Base-by-base conservation (phyloP, 2,888 invertebrate species). In the Hirtodrosophila cameraria region DNA sequence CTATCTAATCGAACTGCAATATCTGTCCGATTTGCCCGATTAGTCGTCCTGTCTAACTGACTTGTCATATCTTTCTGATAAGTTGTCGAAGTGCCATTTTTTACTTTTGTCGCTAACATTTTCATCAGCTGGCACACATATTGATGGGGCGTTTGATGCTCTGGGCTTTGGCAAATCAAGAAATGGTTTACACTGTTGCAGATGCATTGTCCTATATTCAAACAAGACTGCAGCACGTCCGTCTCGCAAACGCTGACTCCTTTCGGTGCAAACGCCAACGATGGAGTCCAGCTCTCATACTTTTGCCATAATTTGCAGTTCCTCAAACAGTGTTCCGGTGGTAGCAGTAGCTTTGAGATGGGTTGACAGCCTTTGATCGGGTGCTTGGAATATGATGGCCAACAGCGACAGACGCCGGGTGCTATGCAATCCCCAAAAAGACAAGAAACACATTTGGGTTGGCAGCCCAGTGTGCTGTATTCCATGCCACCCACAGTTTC, bases 361-460 rank as follows among this genome's bases (percentile, higher is more conserved):
- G 60, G 60, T 2, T 48, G 35, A 9, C 60, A 60, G 11, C 15
- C 25, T 13, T n/a, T 12, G 6, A 2, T 25, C 2, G 46, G 3
- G 13, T 2, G n/a, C 18, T 7, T 9, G 7, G 4, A 16, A 30
- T 27, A 61, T 1, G 35, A 43, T 3, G 61, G 43, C 61, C 49
- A 61, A 6, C 61, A 62, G 6, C 38, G 36, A 13, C 61, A 62
- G 13, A 11, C 20, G 13, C 31, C 33, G 7, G 61, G 50, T 1
- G 43, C 50, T 12, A 62, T 12, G 16, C 61, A 62, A 11, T 62
- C 50, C 6, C 61, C 62, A 12, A 33, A 41, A 18, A 15, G 46
- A 9, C 60, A 60, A 28, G 4, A n/a, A 1, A n/a, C n/a, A 20
- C 59, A 59, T 2, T 41, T 28, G 18, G 58, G 59, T 23, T 59